Evolutionary conservation across 1,140 invertebrate genomes (phyloP), one percentile per base, ranked within the genome.

Genomic region (Bombus breviceps): DNA sequence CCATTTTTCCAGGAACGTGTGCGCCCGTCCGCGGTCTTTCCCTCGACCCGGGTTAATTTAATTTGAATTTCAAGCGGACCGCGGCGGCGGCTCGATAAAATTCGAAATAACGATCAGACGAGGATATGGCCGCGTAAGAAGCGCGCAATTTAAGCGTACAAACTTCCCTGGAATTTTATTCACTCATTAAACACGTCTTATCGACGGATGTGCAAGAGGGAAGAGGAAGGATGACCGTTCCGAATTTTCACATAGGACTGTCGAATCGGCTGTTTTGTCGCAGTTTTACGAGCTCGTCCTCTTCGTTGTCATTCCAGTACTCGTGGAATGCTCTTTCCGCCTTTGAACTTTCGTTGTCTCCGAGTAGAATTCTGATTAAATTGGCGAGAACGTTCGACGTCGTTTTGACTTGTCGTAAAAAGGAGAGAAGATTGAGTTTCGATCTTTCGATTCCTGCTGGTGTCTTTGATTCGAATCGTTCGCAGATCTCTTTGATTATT

Each of bases 61-160:
- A 85, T 85, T 72, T 85, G 83, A 85, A 85, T 80, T 85, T 73
- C 83, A 72, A 80, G 25, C 32, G 53, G 5, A 28, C n/a, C 22
- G 47, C 18, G 18, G 47, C 22, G 47, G 18, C 37, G 25, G 22
- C 53, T 32, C 83, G 43, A 85, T 85, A 53, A 80, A 72, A 85
- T 72, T 85, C 68, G 66, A 80, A 80, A 72, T 85, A 85, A 85
- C 68, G 47, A 43, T 68, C 41, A n/a, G 47, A n/a, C 37, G 66
- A 43, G 34, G 37, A 64, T 53, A 80, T 37, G 32, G 6, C 18
- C 41, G 59, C 62, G 28, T 71, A 62, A 71, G 53, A n/a, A 47
- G 41, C 76, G 64, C 1, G 43, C 53, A 62, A 79, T 84, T 84
- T 57, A 43, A 25, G 10, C 37, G 18, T 28, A 25, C 10, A 25